Base-by-base conservation (phyloP, 2,888 invertebrate species). In the Chymomyza amoena region DNA sequence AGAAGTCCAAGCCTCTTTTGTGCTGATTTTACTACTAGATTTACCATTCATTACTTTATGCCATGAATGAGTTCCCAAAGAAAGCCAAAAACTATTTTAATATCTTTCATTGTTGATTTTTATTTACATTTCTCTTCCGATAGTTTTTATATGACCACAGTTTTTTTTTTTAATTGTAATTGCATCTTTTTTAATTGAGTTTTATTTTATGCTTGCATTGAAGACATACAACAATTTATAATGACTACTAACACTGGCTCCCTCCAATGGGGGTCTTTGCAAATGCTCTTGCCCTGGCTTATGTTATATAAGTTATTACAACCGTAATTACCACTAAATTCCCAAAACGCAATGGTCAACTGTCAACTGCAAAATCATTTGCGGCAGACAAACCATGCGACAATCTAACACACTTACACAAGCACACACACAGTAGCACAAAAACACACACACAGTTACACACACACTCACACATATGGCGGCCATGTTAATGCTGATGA, bases 341-440 rank as follows among this genome's bases (percentile, higher is more conserved):
- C 85, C 84, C 87, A 70, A 84, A 84, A 88, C 80, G 77, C 88
- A 81, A 73, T 75, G 80, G 87, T 87, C 87, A 84, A 84, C 82
- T 88, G 87, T 87, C 88, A 87, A 73, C 88, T 88, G 87, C 84
- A 88, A 84, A 87, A 88, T 88, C 85, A 82, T 84, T 88, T 88
- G 85, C 62, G 78, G 80, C 69, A 72, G 73, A 45, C 39, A 45
- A 13, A 64, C 73, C 69, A 65, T 70, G 67, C 71, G 62, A 64
- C 67, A 70, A 57, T 64, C 62, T 45, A 65, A 68, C 20, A 67
- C 61, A 32, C 6, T 7, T 39, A 13, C 15, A 60, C 4, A 2
- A 20, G 39, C 16, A 28, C 65, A 66, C 45, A 52, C 15, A 52
- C 60, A 54, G 5, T n/a, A 4, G 28, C 28, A 28, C 28, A 28